Percentiles rank a stretch among this genome's conserved stretches.
These are phyloP conservation scores for Daphoenositta chrysoptera DNA, from an alignment of 2,113 vertebrate genomes.

Conservation along the genomic window DNA sequence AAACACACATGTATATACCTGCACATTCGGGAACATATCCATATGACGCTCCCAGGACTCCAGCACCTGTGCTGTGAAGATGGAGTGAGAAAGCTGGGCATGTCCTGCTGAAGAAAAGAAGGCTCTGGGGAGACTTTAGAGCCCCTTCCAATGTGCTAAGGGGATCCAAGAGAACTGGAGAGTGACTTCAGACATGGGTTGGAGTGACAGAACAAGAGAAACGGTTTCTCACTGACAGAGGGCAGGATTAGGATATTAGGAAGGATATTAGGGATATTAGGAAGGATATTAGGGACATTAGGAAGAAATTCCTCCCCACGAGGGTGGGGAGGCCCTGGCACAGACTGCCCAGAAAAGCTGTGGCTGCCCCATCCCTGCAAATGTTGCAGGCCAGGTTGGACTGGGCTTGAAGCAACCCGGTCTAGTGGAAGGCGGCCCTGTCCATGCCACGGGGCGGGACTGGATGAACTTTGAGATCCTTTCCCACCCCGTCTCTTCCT, in stretches of 20 bases:
- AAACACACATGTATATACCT: accelerated
- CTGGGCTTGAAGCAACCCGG: not conserved
- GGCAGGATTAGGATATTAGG: too few relatives aligned
- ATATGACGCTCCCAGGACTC: accelerated
- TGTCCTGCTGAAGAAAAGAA: not conserved
- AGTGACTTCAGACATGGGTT: not conserved
- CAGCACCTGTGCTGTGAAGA: not conserved
- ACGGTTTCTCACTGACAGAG: not conserved
- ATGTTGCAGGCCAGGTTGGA: not conserved
- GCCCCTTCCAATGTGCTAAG: not conserved
- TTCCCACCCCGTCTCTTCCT: not conserved
- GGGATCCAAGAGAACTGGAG: not conserved
- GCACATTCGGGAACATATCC: accelerated
- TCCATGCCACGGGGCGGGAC: too few relatives aligned
- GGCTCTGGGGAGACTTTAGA: not conserved
- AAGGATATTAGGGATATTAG: not conserved
- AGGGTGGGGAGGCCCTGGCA: not conserved
- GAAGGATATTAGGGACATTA: not conserved
- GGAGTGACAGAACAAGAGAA: too few relatives aligned
- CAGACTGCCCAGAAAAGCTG: accelerated
- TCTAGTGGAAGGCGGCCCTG: not conserved
- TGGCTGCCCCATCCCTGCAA: too few relatives aligned
- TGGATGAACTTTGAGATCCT: not conserved
- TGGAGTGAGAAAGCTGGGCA: not conserved
- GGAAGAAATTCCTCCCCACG: not conserved